phyloP scores from a whole-genome alignment of 1,140 invertebrate genomes.

The Zaprionus camerounensis region DNA sequence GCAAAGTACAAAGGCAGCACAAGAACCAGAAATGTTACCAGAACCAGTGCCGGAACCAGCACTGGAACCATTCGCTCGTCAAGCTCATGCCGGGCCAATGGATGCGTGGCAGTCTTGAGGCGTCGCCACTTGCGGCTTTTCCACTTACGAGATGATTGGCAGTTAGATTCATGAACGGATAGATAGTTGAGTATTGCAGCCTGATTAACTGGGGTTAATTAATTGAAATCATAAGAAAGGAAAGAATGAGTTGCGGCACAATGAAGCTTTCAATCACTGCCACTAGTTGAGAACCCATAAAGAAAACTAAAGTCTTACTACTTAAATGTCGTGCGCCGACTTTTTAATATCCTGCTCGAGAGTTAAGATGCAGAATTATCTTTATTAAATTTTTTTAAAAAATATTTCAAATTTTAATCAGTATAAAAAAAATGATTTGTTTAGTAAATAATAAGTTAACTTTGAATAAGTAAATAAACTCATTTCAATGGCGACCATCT shows the following conservation, averaged over 20 bases:
- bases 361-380: too few species aligned
- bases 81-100: slow-evolving; percentile 14
- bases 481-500: too few species aligned
- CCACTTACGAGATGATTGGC: slow-evolving; percentile 39
- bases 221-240: not conserved
- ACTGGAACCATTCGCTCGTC: not conserved
- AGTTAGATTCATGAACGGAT: slow-evolving; percentile 35
- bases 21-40: slow-evolving; percentile 4
- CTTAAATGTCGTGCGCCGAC: too few species aligned
- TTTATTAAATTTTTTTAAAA: too few species aligned
- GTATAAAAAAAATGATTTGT: too few species aligned
- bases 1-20: slow-evolving; percentile 24
- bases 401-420: too few species aligned
- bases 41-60: slow-evolving; percentile 6
- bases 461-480: too few species aligned
- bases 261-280: not conserved
- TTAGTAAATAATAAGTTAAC: too few species aligned
- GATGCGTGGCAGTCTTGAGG: slow-evolving; percentile 5
- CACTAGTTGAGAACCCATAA: too few species aligned
- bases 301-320: too few species aligned
- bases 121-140: not conserved
- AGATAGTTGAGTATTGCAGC: not conserved
- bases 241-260: not conserved
- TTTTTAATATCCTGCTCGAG: too few species aligned
- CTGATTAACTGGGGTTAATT: slow-evolving; percentile 26